phyloP scores from a whole-genome alignment of 1,140 invertebrate genomes.

The Coptotermes formosanus region DNA sequence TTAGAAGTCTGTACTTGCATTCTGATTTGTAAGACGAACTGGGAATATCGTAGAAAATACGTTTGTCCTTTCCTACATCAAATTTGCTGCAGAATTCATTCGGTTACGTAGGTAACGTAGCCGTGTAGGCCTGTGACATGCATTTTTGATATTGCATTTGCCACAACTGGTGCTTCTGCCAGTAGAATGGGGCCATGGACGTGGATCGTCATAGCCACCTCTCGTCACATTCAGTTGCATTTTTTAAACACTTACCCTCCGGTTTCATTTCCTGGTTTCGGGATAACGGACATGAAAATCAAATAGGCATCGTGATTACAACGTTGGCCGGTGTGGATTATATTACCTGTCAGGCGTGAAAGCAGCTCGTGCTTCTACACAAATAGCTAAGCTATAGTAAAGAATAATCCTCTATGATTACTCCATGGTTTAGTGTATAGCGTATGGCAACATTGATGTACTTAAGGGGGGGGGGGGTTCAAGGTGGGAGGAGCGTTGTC shows the following conservation, averaged over 20 bases:
- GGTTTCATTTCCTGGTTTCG: background rate
- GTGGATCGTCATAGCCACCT: background rate
- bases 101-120: too few relatives aligned
- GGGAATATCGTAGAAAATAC: too few relatives aligned
- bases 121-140: too few relatives aligned
- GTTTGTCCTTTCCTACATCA: too few relatives aligned
- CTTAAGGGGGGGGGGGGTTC: background rate
- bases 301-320: background rate
- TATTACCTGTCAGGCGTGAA: background rate
- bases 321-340: background rate
- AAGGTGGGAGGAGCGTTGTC: background rate
- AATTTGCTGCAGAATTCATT: too few relatives aligned
- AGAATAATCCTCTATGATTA: background rate
- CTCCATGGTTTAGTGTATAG: background rate
- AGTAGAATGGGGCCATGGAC: background rate
- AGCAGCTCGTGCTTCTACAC: background rate
- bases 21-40: too few relatives aligned
- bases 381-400: background rate
- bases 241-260: background rate
- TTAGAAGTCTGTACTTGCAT: too few relatives aligned
- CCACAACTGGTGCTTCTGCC: too few relatives aligned
- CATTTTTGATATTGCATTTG: too few relatives aligned
- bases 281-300: background rate
- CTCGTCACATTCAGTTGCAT: background rate
- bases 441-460: background rate